Conservation (phyloP, 1,140 invertebrate species). For the Drosophila ercepeae region DNA sequence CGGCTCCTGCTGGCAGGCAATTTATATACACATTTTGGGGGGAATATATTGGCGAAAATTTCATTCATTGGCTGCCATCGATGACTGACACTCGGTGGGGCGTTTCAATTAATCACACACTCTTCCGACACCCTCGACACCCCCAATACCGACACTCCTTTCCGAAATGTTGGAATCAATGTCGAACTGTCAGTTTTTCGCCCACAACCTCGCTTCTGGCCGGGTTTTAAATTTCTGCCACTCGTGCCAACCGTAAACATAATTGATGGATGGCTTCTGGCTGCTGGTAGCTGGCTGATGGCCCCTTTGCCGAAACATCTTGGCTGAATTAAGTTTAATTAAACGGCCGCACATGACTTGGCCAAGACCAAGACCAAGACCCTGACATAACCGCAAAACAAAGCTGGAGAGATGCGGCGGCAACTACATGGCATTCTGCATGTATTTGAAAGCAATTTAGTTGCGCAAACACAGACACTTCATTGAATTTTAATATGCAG, state of each 20-base stretch:
- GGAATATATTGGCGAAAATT: conserved; percentile 31
- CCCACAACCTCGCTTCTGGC: background rate
- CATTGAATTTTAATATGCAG: conserved; percentile 79
- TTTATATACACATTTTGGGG: background rate
- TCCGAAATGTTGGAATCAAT: conserved; percentile 37
- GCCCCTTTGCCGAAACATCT: conserved; percentile 12
- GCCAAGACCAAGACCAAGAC: conserved; percentile 2
- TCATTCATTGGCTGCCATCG: conserved; percentile 60
- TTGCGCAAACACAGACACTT: conserved; percentile 68
- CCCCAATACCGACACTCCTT: background rate
- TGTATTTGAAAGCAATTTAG: conserved; percentile 78
- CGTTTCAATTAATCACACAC: conserved; percentile 66
- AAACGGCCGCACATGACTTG: conserved; percentile 60
- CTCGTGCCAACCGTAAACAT: conserved; percentile 51
- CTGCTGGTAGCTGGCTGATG: background rate
- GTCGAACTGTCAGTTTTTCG: conserved; percentile 29
- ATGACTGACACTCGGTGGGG: conserved; percentile 56
- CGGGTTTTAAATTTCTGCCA: conserved; percentile 44
- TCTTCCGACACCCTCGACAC: background rate
- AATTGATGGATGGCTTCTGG: conserved; percentile 46
- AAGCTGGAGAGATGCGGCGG: conserved; percentile 4
- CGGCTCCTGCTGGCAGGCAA: background rate
- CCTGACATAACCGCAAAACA: conserved; percentile 32
- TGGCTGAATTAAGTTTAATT: conserved; percentile 69
- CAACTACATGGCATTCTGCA: conserved; percentile 27